Base-by-base conservation (phyloP, 2,797 vertebrate genomes). In the Echeneis naucrates region DNA sequence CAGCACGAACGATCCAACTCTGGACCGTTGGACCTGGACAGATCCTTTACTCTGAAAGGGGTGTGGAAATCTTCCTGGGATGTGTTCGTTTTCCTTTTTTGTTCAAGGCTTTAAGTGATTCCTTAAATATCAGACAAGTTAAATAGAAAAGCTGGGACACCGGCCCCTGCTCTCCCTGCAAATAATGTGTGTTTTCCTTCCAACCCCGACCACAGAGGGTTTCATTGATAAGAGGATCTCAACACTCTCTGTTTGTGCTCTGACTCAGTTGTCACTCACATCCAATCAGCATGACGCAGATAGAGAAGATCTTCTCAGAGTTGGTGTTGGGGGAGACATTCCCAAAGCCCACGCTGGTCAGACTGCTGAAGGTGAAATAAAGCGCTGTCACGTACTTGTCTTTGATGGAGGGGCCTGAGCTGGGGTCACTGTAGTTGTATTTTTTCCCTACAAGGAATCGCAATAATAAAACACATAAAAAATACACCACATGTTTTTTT, bases 271-370 rank as follows among this genome's bases (percentile, higher is more conserved):
- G 72, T 51, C 81, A 98, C 98, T 97, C 95, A 99, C 98, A 99
- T 93, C 98, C 98, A 88, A 99, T 99, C 84, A 99, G 94, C 98
- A 99, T 99, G 92, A 99, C 97, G 83, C 98, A 99, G 91, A 99
- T 99, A 90, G 98, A 99, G 88, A 99, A 99, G 88, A 99, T 98
- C 95, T 99, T 99, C 93, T 99, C 98, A 1, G 98, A 99, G 95
- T 99, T 99, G 93, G 98, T 99, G 92, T 99, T 99, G 76, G 98
- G 98, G 72, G 98, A 99, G 77, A 99, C 98, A 61, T 99, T 99
- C 80, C 98, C 98, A 77, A 99, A 99, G 84, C 98, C 98, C 83
- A 99, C 98, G 42, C 98, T 99, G 86, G 98, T 99, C 88, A 99
- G 93, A 90, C 98, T 99, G 95, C 98, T 99, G 96, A 99, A 99